These are phyloP conservation scores for Spinibarbus caldwelli DNA, from an alignment of 2,797 vertebrate genomes.

Conservation along the genomic window DNA sequence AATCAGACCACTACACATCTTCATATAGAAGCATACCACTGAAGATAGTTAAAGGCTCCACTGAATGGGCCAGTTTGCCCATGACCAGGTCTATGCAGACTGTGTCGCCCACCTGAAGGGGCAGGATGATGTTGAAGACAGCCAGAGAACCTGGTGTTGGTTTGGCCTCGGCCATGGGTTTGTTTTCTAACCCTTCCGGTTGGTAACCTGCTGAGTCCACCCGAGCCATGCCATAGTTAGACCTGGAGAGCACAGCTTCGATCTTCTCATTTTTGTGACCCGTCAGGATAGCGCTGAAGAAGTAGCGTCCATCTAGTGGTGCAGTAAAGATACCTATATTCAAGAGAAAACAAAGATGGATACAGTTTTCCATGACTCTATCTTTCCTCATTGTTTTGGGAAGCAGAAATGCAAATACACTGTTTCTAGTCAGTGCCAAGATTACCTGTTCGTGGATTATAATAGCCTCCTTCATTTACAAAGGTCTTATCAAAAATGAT, in stretches of 20 bases:
- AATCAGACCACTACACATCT: slow-evolving; percentile 61
- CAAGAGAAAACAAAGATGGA: neutral
- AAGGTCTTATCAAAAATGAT: slow-evolving; percentile 89
- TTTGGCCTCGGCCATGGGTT: slow-evolving; percentile 85
- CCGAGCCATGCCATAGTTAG: slow-evolving; percentile 89
- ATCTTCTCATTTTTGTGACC: slow-evolving; percentile 89
- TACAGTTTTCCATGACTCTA: neutral
- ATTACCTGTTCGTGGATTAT: slow-evolving; percentile 84
- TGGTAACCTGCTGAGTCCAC: slow-evolving; percentile 92
- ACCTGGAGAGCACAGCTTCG: slow-evolving; percentile 92
- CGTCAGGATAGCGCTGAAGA: slow-evolving; percentile 89
- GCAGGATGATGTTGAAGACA: slow-evolving; percentile 90
- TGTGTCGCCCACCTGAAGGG: slow-evolving; percentile 83
- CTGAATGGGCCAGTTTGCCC: slow-evolving; percentile 89
- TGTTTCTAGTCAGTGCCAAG: neutral
- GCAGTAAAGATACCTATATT: slow-evolving; percentile 87
- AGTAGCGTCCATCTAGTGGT: slow-evolving; percentile 86
- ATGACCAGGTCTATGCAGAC: slow-evolving; percentile 93
- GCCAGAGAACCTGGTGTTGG: slow-evolving; percentile 85
- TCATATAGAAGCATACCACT: slow-evolving; percentile 88
- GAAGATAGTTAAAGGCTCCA: slow-evolving; percentile 92
- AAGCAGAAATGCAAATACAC: neutral
- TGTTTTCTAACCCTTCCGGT: slow-evolving; percentile 92
- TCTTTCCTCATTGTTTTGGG: neutral
- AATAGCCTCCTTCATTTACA: slow-evolving; percentile 88